Evolutionary conservation across 2,113 vertebrate genomes (phyloP).

Genomic region (Bubo scandiacus): DNA sequence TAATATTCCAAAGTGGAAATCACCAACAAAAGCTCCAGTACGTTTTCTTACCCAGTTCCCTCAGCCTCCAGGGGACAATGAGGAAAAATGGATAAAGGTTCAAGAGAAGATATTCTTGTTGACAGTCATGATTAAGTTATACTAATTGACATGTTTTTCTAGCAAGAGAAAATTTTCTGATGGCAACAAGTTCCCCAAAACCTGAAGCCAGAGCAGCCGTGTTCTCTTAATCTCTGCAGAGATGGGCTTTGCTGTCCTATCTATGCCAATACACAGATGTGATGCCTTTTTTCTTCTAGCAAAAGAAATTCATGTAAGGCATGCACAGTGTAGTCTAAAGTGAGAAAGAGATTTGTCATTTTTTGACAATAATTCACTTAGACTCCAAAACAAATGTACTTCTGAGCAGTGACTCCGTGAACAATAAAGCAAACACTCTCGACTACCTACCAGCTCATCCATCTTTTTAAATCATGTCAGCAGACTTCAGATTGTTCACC

Average conservation of each 20-base stretch:
- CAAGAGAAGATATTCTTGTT: not conserved
- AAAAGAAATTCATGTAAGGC: not conserved
- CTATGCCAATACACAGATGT: not conserved
- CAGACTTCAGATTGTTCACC: conserved; percentile 6
- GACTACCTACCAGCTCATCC: conserved; percentile 21
- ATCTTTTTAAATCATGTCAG: conserved; percentile 55
- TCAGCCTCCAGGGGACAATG: not conserved
- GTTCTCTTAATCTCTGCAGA: not conserved
- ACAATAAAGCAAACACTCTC: conserved; percentile 36
- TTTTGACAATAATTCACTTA: conserved; percentile 39
- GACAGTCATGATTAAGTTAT: not conserved
- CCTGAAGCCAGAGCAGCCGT: not conserved
- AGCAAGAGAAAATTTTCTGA: not conserved
- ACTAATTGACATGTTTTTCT: not conserved
- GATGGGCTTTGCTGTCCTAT: not conserved
- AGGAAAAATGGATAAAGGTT: not conserved
- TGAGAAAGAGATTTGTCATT: conserved; percentile 40
- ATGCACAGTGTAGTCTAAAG: not conserved
- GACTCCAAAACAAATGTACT: conserved; percentile 44
- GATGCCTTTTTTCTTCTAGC: not conserved
- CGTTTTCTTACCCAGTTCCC: not conserved
- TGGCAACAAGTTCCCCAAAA: not conserved
- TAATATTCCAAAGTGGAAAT: not conserved
- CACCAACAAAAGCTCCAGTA: not conserved
- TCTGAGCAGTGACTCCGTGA: not conserved